A percentile compares a stretch with the other conserved stretches of the same genome.
These are phyloP conservation scores for Thecophora atra DNA, from an alignment of 2,888 invertebrate genomes.

Conservation along the genomic window DNA sequence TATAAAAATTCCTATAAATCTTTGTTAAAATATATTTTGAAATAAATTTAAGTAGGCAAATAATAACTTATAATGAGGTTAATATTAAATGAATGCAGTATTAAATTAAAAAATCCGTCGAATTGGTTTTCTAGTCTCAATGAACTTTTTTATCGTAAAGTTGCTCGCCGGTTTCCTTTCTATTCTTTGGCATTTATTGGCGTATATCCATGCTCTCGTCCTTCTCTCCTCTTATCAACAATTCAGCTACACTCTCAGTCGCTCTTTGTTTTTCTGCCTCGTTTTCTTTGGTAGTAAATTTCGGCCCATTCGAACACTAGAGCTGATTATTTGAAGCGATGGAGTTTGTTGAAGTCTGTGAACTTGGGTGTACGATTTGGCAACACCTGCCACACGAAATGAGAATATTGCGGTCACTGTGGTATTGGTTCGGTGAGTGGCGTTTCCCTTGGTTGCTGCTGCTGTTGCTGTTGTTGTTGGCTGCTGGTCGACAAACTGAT, in stretches of 20 bases:
- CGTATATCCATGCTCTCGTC: too few species aligned
- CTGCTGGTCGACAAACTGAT: background rate
- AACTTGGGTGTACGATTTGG: background rate
- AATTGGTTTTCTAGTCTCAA: too few species aligned
- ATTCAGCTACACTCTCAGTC: background rate
- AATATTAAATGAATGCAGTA: too few species aligned
- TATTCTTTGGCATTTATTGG: too few species aligned
- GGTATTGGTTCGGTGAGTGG: constrained; percentile 19
- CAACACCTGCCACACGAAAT: constrained; percentile 25
- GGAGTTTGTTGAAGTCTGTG: background rate
- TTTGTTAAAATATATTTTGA: too few species aligned
- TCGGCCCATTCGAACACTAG: background rate
- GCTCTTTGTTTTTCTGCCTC: background rate
- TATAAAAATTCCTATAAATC: too few species aligned
- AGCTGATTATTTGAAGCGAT: background rate
- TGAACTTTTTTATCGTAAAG: too few species aligned
- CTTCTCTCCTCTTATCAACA: background rate
- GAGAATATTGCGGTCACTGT: constrained; percentile 28
- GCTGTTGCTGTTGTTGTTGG: constrained; percentile 17
- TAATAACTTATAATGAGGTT: too few species aligned
- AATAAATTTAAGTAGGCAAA: too few species aligned
- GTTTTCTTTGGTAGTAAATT: background rate
- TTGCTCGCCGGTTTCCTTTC: too few species aligned
- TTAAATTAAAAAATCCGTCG: too few species aligned
- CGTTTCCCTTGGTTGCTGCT: constrained; percentile 3